Base-by-base conservation (phyloP, 2,113 vertebrate genomes). In the Microtus pennsylvanicus region DNA sequence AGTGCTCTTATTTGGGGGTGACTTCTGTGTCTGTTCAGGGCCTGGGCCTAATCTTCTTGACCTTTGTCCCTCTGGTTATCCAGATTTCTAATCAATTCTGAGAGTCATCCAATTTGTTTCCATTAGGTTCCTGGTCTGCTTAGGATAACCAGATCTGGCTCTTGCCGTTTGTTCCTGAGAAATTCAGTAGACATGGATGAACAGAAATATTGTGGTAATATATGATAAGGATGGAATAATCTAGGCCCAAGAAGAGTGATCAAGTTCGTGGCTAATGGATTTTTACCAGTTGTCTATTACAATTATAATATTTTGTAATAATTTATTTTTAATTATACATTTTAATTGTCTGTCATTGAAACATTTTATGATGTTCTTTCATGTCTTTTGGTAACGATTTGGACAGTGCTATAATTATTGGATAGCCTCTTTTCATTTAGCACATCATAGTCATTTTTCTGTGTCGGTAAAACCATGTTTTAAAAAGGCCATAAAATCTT, bases 371-470 rank as follows among this genome's bases (percentile, higher is more conserved):
- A 87, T 76, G 45, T 89, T 28, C 42, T 47, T 93, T 96, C 86
- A 81, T 58, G 67, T 85, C 61, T 89, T 90, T 94, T 87, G 70
- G 67, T 95, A 91, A 95, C 69, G 65, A 70, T 78, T 94, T 94
- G 91, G 52, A 70, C 58, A 61, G 21, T 76, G 22, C 70, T 91
- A 28, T 76, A 74, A 94, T 82, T 93, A 96, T 63, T 50, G 2
- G 38, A 55, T 67, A 85, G 26, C 2, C 17, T 92, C 80, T 92
- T 91, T 89, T 81, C 55, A 85, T 11, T 91, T 95, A 95, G 87
- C 65, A 90, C 17, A 80, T 85, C 87, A 74, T 52, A 80, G 67
- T 81, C 22, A 90, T 70, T 98, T 95, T 98, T 80, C 72, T 16
- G 45, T 63, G 30, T 91, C 82, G 42, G 94, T 33, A 88, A 93